Evolutionary conservation across 2,113 vertebrate species (phyloP).

Genomic region (Rhineura floridana): DNA sequence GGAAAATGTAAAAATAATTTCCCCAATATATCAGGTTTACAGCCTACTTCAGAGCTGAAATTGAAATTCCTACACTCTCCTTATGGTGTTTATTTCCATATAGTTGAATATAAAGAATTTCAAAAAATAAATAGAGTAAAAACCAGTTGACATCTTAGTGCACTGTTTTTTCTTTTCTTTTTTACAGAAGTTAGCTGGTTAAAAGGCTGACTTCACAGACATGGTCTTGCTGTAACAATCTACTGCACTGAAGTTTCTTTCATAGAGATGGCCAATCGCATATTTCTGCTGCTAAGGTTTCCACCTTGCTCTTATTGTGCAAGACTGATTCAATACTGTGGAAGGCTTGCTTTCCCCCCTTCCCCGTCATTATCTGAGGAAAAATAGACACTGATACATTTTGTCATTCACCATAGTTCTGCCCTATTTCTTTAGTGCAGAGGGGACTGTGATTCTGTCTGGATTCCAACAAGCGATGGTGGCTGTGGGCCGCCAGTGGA

Average conservation of each 20-base stretch:
- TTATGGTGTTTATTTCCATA: slow-evolving; percentile 61
- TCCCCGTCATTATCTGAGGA: slow-evolving; percentile 51
- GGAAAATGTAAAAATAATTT: slow-evolving; percentile 63
- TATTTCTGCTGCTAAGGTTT: slow-evolving; percentile 45
- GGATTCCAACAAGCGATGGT: slow-evolving; percentile 85
- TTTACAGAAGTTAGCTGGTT: slow-evolving; percentile 65
- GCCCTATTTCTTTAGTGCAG: slow-evolving; percentile 79
- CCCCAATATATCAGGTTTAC: slow-evolving; percentile 46
- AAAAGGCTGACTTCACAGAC: slow-evolving; percentile 62
- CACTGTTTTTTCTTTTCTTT: slow-evolving; percentile 66
- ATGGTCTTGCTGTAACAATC: slow-evolving; percentile 65
- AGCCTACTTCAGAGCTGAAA: slow-evolving; percentile 50
- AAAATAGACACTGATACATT: slow-evolving; percentile 48
- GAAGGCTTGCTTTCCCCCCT: slow-evolving; percentile 57
- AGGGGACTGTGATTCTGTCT: slow-evolving; percentile 86
- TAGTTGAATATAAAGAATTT: slow-evolving; percentile 76
- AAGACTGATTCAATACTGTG: slow-evolving; percentile 50
- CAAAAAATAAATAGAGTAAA: slow-evolving; percentile 83
- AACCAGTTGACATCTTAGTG: slow-evolving; percentile 74
- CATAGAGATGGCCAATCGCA: slow-evolving; percentile 51
- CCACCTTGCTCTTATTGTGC: slow-evolving; percentile 59
- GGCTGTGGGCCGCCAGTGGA: slow-evolving; percentile 79
- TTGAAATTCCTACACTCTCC: slow-evolving; percentile 72
- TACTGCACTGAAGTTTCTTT: slow-evolving; percentile 66
- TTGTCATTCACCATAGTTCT: slow-evolving; percentile 55